A percentile compares a stretch with the other conserved stretches of the same genome.
Evolutionary conservation across 1,140 invertebrate species (phyloP).

Genomic region (Gryon sp.): DNA sequence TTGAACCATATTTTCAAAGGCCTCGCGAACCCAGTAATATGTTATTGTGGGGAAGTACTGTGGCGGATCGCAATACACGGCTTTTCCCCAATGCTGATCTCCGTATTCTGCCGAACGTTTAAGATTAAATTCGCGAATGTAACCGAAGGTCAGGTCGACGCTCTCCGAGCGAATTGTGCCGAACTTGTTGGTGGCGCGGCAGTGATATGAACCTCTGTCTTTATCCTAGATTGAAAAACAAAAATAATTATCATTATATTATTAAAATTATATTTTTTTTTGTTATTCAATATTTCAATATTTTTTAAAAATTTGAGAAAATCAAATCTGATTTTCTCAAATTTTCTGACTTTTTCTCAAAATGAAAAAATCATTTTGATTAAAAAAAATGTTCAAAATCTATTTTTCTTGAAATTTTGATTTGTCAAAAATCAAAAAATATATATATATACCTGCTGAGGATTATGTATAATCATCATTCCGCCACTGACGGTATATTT

Average conservation of each 20-base stretch:
- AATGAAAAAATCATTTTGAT: not conserved
- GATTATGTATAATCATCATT: slow-evolving; percentile 92
- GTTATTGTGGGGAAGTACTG: slow-evolving; percentile 91
- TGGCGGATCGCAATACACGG: slow-evolving; percentile 95
- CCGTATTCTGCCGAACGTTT: slow-evolving; percentile 90
- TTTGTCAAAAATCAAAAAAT: too few relatives aligned
- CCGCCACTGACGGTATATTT: slow-evolving; percentile 95
- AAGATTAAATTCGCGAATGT: slow-evolving; percentile 94
- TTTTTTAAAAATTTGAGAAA: too few relatives aligned
- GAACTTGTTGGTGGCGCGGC: slow-evolving; percentile 92
- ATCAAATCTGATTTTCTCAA: too few relatives aligned
- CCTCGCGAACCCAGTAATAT: slow-evolving; percentile 93
- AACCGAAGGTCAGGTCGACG: slow-evolving; percentile 93
- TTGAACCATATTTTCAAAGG: slow-evolving; percentile 95
- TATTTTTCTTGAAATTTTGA: too few relatives aligned
- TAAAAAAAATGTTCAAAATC: not conserved
- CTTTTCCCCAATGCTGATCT: slow-evolving; percentile 95
- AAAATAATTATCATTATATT: not conserved
- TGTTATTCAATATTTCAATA: too few relatives aligned
- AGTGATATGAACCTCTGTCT: slow-evolving; percentile 94
- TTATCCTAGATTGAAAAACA: slow-evolving; percentile 73
- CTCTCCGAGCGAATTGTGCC: slow-evolving; percentile 94
- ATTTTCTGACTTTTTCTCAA: too few relatives aligned
- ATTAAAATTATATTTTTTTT: too few relatives aligned
- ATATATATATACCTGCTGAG: slow-evolving; percentile 82